These are phyloP conservation scores for Acropora yongei DNA, from an alignment of 64 coral and sea anemone species.

Conservation along the genomic window DNA sequence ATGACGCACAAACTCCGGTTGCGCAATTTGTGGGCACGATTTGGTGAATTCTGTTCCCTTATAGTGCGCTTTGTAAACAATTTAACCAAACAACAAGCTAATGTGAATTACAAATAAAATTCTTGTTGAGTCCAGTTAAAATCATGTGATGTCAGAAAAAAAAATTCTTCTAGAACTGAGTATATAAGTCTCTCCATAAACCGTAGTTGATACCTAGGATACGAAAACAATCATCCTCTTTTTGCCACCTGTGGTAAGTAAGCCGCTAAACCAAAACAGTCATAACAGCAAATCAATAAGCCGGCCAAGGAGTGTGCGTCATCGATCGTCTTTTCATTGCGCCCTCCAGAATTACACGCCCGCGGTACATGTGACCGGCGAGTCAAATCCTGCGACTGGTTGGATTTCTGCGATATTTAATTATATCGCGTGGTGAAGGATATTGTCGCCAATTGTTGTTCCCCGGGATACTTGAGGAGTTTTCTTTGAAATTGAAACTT, in stretches of 20 bases:
- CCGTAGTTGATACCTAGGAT: too few relatives aligned
- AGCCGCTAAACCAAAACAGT: neutral
- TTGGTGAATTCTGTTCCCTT: neutral
- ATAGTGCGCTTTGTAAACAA: neutral
- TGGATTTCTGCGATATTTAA: constrained; percentile 10
- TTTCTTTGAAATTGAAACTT: constrained; percentile 12
- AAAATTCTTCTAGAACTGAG: too few relatives aligned
- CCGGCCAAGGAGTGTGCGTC: neutral
- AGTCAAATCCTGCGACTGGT: neutral
- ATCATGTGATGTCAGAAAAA: too few relatives aligned
- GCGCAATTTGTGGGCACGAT: neutral
- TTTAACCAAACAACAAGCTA: neutral
- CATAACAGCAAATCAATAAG: constrained; percentile 13
- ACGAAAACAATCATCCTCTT: neutral
- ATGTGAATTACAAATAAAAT: neutral
- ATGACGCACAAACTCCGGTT: neutral
- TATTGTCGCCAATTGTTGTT: constrained; percentile 25
- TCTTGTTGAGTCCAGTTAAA: neutral
- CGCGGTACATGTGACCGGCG: neutral
- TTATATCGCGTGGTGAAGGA: neutral
- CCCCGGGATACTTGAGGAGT: constrained; percentile 28
- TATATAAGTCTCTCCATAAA: too few relatives aligned
- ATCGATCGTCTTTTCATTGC: neutral
- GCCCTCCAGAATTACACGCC: neutral
- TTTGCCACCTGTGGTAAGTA: constrained; percentile 11